A percentile compares a stretch with the other conserved stretches of the same genome.
phyloP scores from a whole-genome alignment of 2,888 invertebrate genomes.

The Athrips mouffetella region DNA sequence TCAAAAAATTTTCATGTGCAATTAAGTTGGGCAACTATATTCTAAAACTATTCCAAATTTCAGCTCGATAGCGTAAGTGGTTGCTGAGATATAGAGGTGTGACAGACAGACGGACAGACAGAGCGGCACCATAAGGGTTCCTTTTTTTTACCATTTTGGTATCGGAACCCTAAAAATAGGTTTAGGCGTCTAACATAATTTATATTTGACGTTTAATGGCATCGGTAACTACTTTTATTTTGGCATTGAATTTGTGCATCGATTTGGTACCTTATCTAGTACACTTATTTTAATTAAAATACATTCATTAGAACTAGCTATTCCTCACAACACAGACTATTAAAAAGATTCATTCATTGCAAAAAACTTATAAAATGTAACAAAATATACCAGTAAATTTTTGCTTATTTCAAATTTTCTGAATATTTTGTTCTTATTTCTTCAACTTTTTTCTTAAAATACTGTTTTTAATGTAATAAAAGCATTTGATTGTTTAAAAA shows the following conservation, averaged over 20 bases:
- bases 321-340: slow-evolving; percentile 9
- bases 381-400: not conserved
- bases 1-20: no score
- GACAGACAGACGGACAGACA: no score
- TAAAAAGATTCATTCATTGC: not conserved
- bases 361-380: not conserved
- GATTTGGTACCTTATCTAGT: slow-evolving; percentile 3
- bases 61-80: no score
- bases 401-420: not conserved
- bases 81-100: no score
- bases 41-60: no score
- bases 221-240: no score
- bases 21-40: no score
- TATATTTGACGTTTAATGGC: not conserved
- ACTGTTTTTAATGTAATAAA: not conserved
- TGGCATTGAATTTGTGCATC: not conserved
- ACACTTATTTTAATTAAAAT: not conserved
- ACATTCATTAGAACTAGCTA: not conserved
- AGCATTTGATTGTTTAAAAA: slow-evolving; percentile 6
- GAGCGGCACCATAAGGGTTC: no score
- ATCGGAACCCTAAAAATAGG: not conserved
- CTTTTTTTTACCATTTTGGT: no score
- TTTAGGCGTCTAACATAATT: not conserved
- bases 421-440: not conserved
- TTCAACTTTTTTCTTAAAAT: not conserved